A percentile compares a stretch with the other conserved stretches of the same genome.
Conservation (phyloP, 2,797 vertebrate genomes). For the Poeciliopsis paucimaculata region DNA sequence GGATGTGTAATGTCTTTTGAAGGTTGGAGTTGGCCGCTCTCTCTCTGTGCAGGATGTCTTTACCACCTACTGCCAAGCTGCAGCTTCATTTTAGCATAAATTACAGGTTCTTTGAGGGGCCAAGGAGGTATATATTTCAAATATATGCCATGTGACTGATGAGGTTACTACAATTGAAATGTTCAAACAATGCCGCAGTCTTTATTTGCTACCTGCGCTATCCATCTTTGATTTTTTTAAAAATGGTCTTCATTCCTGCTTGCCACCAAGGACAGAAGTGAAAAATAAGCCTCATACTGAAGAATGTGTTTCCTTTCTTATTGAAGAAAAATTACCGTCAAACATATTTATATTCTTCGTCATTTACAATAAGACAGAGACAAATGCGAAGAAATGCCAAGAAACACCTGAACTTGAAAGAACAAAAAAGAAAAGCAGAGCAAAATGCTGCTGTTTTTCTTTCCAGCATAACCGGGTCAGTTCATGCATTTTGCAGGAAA, state of each 20-base stretch:
- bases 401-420: background rate
- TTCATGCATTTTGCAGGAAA: constrained; percentile 17
- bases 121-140: background rate
- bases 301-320: background rate
- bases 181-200: background rate
- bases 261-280: constrained; percentile 48
- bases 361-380: background rate
- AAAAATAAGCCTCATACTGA: constrained; percentile 24
- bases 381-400: background rate
- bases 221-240: constrained; percentile 36
- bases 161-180: background rate
- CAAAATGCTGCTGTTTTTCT: background rate
- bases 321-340: constrained; percentile 33
- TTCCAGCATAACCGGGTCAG: background rate
- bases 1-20: background rate
- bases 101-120: background rate
- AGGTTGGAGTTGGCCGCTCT: background rate
- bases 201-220: background rate
- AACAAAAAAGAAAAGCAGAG: background rate
- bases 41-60: background rate
- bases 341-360: background rate
- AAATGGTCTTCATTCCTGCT: constrained; percentile 39
- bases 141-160: background rate
- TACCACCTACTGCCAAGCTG: background rate
- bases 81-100: background rate